Conservation (phyloP, 92 coral and sea anemone genomes). For the Bergia puertoricense region DNA sequence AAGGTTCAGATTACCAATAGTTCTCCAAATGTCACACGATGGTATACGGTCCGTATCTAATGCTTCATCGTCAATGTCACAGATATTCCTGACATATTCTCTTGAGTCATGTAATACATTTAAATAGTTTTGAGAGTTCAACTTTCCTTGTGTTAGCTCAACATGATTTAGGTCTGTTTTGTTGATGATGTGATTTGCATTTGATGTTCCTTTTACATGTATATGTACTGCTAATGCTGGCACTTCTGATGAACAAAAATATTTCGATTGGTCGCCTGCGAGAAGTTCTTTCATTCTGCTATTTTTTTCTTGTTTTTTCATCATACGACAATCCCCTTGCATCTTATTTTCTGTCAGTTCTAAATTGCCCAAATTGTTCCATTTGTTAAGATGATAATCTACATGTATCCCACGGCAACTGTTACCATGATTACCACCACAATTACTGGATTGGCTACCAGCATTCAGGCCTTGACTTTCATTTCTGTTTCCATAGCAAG, state of each 20-base stretch:
- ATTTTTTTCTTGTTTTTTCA: background rate
- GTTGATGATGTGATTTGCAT: background rate
- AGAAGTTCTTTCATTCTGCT: background rate
- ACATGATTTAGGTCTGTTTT: background rate
- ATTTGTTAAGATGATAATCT: background rate
- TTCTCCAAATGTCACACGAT: constrained; percentile 63
- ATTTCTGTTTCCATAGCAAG: background rate
- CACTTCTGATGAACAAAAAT: background rate
- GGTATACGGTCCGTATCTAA: constrained; percentile 73
- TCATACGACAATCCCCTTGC: background rate
- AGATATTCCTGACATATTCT: background rate
- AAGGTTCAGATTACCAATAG: constrained; percentile 63
- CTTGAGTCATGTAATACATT: background rate
- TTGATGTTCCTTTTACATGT: background rate
- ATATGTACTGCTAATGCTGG: background rate
- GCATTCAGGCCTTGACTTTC: background rate
- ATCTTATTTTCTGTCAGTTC: background rate
- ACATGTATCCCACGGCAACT: background rate
- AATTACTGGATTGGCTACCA: background rate
- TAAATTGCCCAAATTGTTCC: background rate
- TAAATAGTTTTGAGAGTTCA: background rate
- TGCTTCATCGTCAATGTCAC: constrained; percentile 45
- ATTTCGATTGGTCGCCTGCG: background rate
- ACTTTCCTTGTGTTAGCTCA: background rate
- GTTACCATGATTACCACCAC: constrained; percentile 38